A percentile compares a stretch with the other conserved stretches of the same genome.
phyloP scores from a whole-genome alignment of 2,888 invertebrate species.

The Schizaphis graminum region DNA sequence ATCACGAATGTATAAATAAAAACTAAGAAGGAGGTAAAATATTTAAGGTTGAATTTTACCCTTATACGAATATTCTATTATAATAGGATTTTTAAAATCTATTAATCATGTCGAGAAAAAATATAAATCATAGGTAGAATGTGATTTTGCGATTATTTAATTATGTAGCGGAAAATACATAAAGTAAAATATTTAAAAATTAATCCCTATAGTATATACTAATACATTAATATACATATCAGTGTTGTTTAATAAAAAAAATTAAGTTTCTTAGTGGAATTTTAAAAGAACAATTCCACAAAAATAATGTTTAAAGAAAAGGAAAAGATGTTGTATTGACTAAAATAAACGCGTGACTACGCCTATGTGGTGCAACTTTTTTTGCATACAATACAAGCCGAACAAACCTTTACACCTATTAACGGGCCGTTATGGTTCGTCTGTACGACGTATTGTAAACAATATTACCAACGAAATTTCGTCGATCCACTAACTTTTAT shows the following conservation, averaged over 20 bases:
- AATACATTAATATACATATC: too few relatives aligned
- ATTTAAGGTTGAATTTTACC: slow-evolving; percentile 3
- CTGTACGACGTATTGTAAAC: not conserved
- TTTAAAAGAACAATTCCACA: not conserved
- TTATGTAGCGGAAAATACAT: not conserved
- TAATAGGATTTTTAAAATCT: not conserved
- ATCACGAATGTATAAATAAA: not conserved
- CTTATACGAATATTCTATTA: too few relatives aligned
- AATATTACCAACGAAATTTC: not conserved
- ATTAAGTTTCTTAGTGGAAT: not conserved
- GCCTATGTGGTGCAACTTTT: not conserved
- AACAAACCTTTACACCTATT: not conserved
- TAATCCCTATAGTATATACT: not conserved
- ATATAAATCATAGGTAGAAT: not conserved
- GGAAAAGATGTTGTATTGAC: not conserved
- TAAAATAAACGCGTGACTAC: not conserved
- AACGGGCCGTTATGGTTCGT: not conserved
- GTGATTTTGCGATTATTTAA: not conserved
- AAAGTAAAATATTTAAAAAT: not conserved
- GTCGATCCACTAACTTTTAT: not conserved
- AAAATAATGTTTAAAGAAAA: not conserved
- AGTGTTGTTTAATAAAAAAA: not conserved
- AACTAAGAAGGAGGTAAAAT: not conserved
- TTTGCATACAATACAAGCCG: not conserved
- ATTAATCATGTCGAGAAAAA: not conserved